phyloP scores from a whole-genome alignment of 2,797 vertebrate species.

The Galago senegalensis region DNA sequence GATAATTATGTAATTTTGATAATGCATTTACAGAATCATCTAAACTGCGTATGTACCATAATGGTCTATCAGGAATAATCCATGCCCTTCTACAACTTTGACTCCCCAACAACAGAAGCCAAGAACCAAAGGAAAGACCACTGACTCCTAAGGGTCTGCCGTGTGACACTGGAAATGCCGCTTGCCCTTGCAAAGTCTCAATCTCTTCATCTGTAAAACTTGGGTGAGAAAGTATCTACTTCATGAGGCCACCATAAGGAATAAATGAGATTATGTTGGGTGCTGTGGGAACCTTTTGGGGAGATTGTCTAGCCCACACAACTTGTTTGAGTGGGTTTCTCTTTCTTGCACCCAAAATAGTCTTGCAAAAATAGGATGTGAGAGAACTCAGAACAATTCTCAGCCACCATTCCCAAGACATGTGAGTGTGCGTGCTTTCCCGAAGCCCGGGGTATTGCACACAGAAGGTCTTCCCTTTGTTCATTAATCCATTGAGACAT shows the following conservation, averaged over 20 bases:
- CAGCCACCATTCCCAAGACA: conserved; percentile 52
- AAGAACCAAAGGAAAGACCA: background rate
- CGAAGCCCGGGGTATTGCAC: background rate
- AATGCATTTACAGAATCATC: background rate
- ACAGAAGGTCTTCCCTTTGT: background rate
- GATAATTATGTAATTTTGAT: background rate
- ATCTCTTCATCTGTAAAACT: background rate
- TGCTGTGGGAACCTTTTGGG: background rate
- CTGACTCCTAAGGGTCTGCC: background rate
- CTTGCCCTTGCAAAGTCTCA: background rate
- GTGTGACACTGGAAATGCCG: background rate
- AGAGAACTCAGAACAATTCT: conserved; percentile 48
- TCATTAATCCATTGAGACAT: background rate
- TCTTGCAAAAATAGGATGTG: conserved; percentile 54
- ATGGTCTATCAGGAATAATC: background rate
- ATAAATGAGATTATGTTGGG: background rate
- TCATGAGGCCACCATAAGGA: background rate
- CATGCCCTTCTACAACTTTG: background rate
- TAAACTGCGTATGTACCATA: background rate
- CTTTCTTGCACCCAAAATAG: conserved; percentile 53
- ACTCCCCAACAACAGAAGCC: background rate
- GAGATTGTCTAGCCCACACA: background rate
- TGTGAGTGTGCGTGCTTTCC: background rate
- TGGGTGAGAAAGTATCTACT: background rate
- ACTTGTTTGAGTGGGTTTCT: conserved; percentile 39